These are phyloP conservation scores for Chitala chitala DNA, from an alignment of 2,113 vertebrate genomes.

Conservation along the genomic window DNA sequence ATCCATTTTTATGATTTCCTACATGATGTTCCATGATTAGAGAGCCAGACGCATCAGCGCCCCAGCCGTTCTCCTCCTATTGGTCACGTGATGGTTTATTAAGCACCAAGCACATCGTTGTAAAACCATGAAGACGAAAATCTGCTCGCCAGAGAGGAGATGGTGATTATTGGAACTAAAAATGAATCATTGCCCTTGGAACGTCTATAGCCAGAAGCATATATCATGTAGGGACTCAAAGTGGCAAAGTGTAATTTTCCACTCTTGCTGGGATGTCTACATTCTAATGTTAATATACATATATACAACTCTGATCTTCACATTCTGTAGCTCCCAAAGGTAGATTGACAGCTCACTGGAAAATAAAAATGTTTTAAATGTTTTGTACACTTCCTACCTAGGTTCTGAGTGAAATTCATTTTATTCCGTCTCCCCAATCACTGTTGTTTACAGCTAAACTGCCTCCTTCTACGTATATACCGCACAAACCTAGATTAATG, in stretches of 20 bases:
- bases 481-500: too few relatives aligned
- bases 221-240: background rate
- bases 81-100: background rate
- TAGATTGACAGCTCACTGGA: background rate
- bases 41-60: conserved; percentile 18
- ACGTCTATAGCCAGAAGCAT: background rate
- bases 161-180: background rate
- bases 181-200: background rate
- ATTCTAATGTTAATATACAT: background rate
- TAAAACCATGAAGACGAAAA: background rate
- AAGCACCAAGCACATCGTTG: background rate
- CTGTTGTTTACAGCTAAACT: background rate
- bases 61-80: too few relatives aligned
- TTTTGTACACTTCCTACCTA: background rate
- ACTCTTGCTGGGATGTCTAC: background rate
- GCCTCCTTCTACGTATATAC: background rate
- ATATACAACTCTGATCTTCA: background rate
- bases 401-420: background rate
- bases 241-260: background rate
- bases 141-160: background rate
- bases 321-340: background rate
- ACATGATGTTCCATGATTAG: conserved; percentile 48
- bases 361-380: background rate
- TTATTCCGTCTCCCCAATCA: background rate
- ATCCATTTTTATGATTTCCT: conserved; percentile 74